Percentiles rank a stretch among this genome's conserved stretches.
Evolutionary conservation across 1,140 invertebrate genomes (phyloP).

Genomic region (Ditylenchus dipsaci): DNA sequence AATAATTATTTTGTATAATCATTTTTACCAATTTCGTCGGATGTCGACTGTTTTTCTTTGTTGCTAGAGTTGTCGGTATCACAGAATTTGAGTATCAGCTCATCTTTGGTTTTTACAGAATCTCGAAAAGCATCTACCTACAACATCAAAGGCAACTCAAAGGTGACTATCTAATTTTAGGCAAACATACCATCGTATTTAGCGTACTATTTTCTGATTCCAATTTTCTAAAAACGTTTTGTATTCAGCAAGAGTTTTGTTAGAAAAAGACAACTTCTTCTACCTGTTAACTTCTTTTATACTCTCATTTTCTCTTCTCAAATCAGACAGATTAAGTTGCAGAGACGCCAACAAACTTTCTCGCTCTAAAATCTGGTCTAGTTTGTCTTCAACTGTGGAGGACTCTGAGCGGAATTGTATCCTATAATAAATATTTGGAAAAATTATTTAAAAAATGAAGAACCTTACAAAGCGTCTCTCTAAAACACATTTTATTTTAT

Average conservation of each 20-base stretch:
- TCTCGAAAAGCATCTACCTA: conserved; percentile 26
- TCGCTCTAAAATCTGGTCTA: conserved; percentile 38
- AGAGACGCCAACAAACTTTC: conserved; percentile 31
- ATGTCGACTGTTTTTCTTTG: background rate
- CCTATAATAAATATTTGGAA: conserved; percentile 3
- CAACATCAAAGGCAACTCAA: no score
- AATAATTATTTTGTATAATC: background rate
- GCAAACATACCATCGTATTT: conserved; percentile 19
- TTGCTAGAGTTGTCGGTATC: conserved; percentile 4
- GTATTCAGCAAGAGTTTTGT: background rate
- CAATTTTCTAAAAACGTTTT: conserved; percentile 10
- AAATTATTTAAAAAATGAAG: conserved; percentile 12
- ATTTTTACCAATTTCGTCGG: background rate
- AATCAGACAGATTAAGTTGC: conserved; percentile 31
- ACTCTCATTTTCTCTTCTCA: conserved; percentile 24
- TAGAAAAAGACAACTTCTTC: background rate
- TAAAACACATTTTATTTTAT: background rate
- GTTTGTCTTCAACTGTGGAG: conserved; percentile 24
- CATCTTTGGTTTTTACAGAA: conserved; percentile 36
- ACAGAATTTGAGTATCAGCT: conserved; percentile 34
- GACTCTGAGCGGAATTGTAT: conserved; percentile 23
- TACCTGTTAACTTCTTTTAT: conserved; percentile 30
- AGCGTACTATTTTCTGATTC: conserved; percentile 30
- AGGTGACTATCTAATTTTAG: no score
- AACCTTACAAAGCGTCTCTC: conserved; percentile 1